Evolutionary conservation across 35 echinoderm and acorn worm genomes (phyloP).

Genomic region (Patiria miniata): DNA sequence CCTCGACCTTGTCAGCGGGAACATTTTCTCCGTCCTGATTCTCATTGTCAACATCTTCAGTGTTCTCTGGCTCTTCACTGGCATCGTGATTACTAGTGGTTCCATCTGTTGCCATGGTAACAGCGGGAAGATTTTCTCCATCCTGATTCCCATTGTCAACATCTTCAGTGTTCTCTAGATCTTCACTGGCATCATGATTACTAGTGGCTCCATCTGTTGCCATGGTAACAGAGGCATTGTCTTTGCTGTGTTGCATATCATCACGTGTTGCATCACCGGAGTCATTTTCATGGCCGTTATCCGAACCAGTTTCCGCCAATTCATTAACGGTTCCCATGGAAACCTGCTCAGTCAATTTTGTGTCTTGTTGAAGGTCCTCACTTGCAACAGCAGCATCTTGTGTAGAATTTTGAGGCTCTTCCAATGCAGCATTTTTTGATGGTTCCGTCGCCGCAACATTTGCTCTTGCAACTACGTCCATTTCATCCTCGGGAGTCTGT

Average conservation of each 20-base stretch:
- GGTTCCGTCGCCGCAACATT: neutral
- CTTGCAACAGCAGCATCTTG: neutral
- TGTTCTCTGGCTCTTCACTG: too few relatives aligned
- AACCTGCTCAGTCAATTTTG: neutral
- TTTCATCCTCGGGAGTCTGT: neutral
- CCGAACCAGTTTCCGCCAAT: neutral
- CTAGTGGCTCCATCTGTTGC: too few relatives aligned
- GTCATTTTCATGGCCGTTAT: neutral
- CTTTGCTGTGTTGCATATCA: neutral
- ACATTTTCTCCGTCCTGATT: too few relatives aligned
- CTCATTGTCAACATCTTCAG: too few relatives aligned
- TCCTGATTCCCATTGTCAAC: too few relatives aligned
- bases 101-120: neutral
- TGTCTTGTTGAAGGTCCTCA: neutral
- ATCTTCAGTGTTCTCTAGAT: too few relatives aligned
- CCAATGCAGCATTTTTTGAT: neutral
- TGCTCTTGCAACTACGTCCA: conserved; percentile 7
- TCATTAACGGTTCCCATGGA: neutral
- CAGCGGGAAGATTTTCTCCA: too few relatives aligned
- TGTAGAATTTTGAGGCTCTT: neutral
- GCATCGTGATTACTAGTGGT: too few relatives aligned
- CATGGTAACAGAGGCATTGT: neutral
- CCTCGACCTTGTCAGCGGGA: too few relatives aligned
- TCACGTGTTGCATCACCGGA: neutral
- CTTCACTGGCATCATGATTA: too few relatives aligned